These are phyloP conservation scores for Cephus pygmeus DNA, from an alignment of 2,888 invertebrate species.

Conservation along the genomic window DNA sequence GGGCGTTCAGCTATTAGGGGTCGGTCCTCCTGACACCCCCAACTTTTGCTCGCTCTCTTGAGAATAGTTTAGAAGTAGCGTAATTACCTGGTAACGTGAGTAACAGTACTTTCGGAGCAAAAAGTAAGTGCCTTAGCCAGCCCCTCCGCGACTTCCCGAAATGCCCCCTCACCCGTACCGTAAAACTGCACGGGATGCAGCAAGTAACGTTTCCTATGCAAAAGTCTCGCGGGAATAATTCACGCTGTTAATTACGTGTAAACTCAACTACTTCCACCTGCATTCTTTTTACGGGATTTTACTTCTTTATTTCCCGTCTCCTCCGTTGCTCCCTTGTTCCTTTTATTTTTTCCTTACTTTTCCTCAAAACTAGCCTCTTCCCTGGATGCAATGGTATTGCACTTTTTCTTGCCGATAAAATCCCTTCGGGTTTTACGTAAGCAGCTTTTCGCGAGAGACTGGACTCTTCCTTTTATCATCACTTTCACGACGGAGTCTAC, in stretches of 20 bases:
- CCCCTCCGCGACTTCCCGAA: neutral
- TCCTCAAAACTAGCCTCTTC: neutral
- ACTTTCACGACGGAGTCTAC: neutral
- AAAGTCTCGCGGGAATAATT: conserved; percentile 22
- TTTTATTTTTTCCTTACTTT: neutral
- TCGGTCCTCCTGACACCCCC: neutral
- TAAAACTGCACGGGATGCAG: neutral
- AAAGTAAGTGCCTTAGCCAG: neutral
- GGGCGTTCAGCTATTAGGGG: neutral
- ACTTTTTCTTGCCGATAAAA: neutral
- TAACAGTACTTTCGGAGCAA: neutral
- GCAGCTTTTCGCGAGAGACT: conserved; percentile 34
- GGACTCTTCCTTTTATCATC: conserved; percentile 28
- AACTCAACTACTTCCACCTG: conserved; percentile 6
- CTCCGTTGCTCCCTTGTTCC: neutral
- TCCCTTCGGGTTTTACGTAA: conserved; percentile 35
- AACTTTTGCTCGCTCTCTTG: neutral
- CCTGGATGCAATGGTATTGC: neutral
- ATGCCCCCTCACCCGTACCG: neutral
- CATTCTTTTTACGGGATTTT: neutral
- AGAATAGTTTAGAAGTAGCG: neutral
- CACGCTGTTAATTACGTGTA: conserved; percentile 31
- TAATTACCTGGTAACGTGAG: neutral
- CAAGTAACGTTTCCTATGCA: conserved; percentile 14
- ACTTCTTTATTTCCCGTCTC: neutral